Percentiles rank a stretch among this genome's conserved stretches.
These are phyloP conservation scores for Thalassarche chlororhynchos DNA, from an alignment of 2,113 vertebrate genomes.

Conservation along the genomic window DNA sequence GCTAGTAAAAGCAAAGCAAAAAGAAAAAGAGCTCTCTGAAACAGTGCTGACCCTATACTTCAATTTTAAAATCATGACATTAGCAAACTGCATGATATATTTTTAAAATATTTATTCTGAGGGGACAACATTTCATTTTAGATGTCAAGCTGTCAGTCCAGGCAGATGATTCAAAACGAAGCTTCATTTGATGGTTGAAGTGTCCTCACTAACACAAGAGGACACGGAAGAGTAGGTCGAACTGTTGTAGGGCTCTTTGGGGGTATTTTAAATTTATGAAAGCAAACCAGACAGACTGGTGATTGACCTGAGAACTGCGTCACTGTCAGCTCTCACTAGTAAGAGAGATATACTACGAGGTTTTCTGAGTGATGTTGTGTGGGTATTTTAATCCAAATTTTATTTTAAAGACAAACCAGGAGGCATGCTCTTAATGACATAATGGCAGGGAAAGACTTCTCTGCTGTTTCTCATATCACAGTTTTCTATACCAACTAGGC, in stretches of 20 bases:
- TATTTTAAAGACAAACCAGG: not conserved
- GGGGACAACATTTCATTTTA: constrained; percentile 10
- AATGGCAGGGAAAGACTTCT: not conserved
- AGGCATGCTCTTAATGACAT: not conserved
- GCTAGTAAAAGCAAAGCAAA: not conserved
- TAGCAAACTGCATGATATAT: not conserved
- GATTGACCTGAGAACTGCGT: not conserved
- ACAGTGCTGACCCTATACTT: not conserved
- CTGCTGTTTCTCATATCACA: not conserved
- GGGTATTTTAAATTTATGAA: not conserved
- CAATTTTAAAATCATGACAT: constrained; percentile 26
- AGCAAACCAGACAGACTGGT: not conserved
- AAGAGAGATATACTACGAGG: not conserved
- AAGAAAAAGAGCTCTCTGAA: constrained; percentile 20
- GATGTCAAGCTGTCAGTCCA: constrained; percentile 27
- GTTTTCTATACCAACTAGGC: not conserved
- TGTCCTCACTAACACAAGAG: not conserved
- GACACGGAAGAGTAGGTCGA: not conserved
- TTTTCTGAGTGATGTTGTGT: not conserved
- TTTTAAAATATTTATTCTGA: constrained; percentile 41
- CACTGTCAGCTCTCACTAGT: not conserved
- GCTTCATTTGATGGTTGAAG: not conserved
- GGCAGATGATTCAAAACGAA: not conserved
- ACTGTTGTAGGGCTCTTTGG: not conserved
- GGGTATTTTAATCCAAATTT: not conserved